A percentile compares a stretch with the other conserved stretches of the same genome.
Evolutionary conservation across 2,113 vertebrate species (phyloP).

Genomic region (Eurystomus gularis): DNA sequence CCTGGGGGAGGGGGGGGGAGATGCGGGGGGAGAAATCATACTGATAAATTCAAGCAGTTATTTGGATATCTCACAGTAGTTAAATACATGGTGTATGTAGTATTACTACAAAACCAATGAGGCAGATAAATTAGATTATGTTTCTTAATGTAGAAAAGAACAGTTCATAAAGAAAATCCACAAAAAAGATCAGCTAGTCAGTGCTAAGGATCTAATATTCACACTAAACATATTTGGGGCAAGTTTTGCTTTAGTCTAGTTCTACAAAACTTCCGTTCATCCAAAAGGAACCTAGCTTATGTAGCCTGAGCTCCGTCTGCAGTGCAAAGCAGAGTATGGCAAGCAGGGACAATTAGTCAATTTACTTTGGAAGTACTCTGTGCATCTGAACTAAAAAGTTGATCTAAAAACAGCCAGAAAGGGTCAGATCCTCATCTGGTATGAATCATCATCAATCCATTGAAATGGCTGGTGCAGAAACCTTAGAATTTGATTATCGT

Average conservation of each 20-base stretch:
- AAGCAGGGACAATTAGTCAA: background rate
- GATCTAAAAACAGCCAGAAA: background rate
- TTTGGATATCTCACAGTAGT: background rate
- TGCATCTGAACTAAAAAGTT: background rate
- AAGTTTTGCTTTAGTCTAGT: background rate
- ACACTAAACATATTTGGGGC: background rate
- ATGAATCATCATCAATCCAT: background rate
- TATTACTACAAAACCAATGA: background rate
- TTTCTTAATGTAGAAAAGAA: background rate
- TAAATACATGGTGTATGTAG: background rate
- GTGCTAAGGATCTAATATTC: background rate
- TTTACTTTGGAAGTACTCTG: background rate
- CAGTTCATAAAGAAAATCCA: background rate
- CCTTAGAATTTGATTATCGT: background rate
- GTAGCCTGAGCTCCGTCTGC: background rate
- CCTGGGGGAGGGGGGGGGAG: no score
- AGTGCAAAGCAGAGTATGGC: background rate
- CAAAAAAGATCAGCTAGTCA: background rate
- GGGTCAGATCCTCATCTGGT: background rate
- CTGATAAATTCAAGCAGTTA: background rate
- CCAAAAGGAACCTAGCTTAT: background rate
- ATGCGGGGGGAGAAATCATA: no score
- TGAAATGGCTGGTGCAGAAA: background rate
- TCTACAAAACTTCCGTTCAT: background rate
- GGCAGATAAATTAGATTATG: background rate